These are phyloP conservation scores for Patella caerulea DNA, from an alignment of 2,888 invertebrate species.

Conservation along the genomic window DNA sequence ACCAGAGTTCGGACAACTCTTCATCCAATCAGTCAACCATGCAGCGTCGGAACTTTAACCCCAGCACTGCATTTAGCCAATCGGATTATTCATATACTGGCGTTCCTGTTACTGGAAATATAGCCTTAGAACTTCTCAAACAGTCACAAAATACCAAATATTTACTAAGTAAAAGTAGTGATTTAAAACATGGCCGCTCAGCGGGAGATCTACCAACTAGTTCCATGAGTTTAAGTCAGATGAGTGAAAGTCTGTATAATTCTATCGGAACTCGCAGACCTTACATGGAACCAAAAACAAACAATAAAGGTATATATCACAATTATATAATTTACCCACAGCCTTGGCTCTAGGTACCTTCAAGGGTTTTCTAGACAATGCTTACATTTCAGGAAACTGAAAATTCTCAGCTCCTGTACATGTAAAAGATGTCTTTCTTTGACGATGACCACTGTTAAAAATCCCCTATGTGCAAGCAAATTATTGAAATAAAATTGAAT, in stretches of 20 bases:
- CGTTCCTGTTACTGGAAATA: slow-evolving; percentile 55
- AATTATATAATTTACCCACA: no score
- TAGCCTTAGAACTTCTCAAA: slow-evolving; percentile 62
- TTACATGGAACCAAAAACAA: neutral
- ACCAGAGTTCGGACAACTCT: slow-evolving; percentile 46
- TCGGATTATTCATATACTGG: slow-evolving; percentile 44
- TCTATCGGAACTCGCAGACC: slow-evolving; percentile 50
- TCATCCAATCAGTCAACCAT: slow-evolving; percentile 33
- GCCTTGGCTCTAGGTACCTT: no score
- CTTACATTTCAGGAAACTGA: no score
- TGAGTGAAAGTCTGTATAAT: slow-evolving; percentile 56
- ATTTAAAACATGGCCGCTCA: slow-evolving; percentile 30
- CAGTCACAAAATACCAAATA: slow-evolving; percentile 65
- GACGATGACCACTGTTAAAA: no score
- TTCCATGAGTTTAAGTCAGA: slow-evolving; percentile 48
- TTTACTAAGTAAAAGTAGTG: slow-evolving; percentile 53
- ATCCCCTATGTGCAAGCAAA: no score
- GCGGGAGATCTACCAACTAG: slow-evolving; percentile 23
- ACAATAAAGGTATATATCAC: slow-evolving; percentile 23
- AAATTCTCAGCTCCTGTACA: no score
- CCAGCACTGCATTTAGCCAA: slow-evolving; percentile 21
- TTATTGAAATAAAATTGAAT: no score
- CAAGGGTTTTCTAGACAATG: no score
- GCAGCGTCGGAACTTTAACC: slow-evolving; percentile 19
- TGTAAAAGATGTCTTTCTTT: no score